Conservation (phyloP, 2,888 invertebrate genomes). For the Hyles lineata region DNA sequence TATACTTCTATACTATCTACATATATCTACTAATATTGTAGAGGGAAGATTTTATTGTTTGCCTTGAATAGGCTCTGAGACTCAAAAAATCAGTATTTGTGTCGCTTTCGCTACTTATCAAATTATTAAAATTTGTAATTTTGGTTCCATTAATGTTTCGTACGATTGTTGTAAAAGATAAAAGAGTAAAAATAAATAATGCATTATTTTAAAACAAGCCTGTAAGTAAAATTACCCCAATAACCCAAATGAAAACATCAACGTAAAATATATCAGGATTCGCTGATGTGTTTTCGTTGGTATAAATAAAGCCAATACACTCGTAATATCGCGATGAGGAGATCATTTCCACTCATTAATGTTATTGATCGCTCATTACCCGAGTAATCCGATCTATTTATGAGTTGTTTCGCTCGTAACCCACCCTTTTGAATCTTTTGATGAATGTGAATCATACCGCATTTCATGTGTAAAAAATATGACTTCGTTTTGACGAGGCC, state of each 20-base stretch:
- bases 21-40: too few relatives aligned
- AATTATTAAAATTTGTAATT: too few relatives aligned
- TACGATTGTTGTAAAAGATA: background rate
- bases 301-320: constrained; percentile 8
- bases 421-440: constrained; percentile 8
- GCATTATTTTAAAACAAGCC: background rate
- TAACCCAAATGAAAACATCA: background rate
- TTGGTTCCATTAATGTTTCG: background rate
- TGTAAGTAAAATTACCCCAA: background rate
- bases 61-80: too few relatives aligned
- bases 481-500: background rate
- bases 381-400: constrained; percentile 17
- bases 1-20: too few relatives aligned
- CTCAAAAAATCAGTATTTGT: too few relatives aligned
- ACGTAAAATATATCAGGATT: background rate
- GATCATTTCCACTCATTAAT: constrained; percentile 18
- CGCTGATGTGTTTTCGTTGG: background rate
- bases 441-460: background rate
- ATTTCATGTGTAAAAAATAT: background rate
- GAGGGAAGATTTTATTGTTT: too few relatives aligned
- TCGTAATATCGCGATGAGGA: background rate
- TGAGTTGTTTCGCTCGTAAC: constrained; percentile 8
- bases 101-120: too few relatives aligned
- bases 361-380: constrained; percentile 27
- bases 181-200: background rate